Evolutionary conservation across 2,797 vertebrate species (phyloP).

Genomic region (Valencia hispanica): DNA sequence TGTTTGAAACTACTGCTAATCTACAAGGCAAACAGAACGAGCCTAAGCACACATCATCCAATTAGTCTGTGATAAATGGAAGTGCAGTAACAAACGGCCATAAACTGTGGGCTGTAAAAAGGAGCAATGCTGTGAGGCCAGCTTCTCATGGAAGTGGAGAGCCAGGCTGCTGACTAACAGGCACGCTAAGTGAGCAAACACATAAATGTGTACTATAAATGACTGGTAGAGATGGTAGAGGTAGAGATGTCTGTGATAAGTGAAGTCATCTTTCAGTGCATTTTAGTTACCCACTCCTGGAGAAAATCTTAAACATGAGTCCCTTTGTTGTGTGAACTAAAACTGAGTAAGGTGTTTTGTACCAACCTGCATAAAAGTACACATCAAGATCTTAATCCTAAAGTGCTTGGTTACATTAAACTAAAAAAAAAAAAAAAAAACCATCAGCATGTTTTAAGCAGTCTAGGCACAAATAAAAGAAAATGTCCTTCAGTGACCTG

Average conservation of each 20-base stretch:
- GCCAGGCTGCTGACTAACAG: slow-evolving; percentile 16
- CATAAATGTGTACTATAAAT: slow-evolving; percentile 15
- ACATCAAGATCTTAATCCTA: background rate
- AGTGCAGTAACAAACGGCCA: slow-evolving; percentile 60
- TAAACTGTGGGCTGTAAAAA: slow-evolving; percentile 60
- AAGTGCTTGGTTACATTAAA: background rate
- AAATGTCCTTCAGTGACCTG: background rate
- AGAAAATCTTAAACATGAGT: background rate
- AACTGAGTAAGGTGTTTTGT: background rate
- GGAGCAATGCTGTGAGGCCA: slow-evolving; percentile 18
- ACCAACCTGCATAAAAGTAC: background rate
- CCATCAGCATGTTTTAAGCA: background rate
- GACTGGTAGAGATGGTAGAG: slow-evolving; percentile 6
- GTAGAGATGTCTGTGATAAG: slow-evolving; percentile 12
- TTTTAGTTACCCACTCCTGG: background rate
- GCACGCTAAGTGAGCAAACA: slow-evolving; percentile 13
- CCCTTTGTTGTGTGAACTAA: background rate
- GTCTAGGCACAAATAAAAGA: background rate
- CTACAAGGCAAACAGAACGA: slow-evolving; percentile 56
- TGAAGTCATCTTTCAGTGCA: slow-evolving; percentile 3
- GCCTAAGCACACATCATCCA: slow-evolving; percentile 52
- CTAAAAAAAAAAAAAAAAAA: no score
- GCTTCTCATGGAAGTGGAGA: slow-evolving; percentile 22
- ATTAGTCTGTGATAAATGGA: slow-evolving; percentile 64
- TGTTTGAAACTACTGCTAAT: slow-evolving; percentile 53